Conservation (phyloP, 2,797 vertebrate genomes). For the Ara ararauna region DNA sequence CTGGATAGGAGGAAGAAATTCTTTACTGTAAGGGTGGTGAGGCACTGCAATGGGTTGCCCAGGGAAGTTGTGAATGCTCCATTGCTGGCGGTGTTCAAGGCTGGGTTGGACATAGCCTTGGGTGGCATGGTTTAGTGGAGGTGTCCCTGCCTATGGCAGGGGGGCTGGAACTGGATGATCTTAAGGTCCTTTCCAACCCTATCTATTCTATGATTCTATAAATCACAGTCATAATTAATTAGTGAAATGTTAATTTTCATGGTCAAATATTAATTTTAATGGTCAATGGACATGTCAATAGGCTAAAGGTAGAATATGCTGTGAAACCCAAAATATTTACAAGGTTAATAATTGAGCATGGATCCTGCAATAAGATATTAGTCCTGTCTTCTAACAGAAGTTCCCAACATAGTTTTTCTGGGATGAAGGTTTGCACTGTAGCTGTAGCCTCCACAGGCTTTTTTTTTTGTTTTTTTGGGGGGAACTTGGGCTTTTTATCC, state of each 20-base stretch:
- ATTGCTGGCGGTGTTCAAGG: no score
- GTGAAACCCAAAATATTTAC: constrained; percentile 36
- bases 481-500: background rate
- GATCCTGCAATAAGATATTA: background rate
- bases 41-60: no score
- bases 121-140: no score
- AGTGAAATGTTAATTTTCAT: constrained; percentile 45
- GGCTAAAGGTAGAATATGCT: background rate
- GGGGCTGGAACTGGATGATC: no score
- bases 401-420: background rate
- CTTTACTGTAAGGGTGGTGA: no score
- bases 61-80: no score
- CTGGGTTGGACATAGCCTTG: no score
- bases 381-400: background rate
- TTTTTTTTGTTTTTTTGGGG: background rate
- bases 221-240: constrained; percentile 45
- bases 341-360: background rate
- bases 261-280: constrained; percentile 37
- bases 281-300: constrained; percentile 35
- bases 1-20: no score
- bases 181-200: no score
- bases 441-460: background rate
- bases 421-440: background rate
- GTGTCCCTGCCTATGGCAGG: no score
- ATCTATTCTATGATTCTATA: background rate